Evolutionary conservation across 2,113 vertebrate genomes (phyloP), one percentile per base, ranked within the genome.

Genomic region (Pangasianodon hypophthalmus): DNA sequence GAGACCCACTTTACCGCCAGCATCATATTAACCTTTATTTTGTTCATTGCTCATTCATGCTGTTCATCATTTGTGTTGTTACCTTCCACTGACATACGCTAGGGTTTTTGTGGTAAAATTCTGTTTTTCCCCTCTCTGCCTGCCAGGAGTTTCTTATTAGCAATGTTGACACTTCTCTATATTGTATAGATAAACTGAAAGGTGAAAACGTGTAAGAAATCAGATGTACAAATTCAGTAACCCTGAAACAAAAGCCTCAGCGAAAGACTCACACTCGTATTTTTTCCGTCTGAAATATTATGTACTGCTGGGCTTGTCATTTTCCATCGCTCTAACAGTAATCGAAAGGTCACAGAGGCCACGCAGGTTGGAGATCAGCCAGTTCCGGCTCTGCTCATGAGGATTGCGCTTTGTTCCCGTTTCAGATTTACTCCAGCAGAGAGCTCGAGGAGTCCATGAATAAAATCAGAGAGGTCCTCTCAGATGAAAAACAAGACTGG

Each of bases 401-500:
- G 84, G 79, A 60, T 24, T 29, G 56, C 58, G 52, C 2, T 69
- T 11, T 60, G 88, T 46, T 32, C 26, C 77, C 58, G 11, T 89
- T 92, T 60, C 93, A 99, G 98, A 97, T 99, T 83, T 98, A 97
- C 95, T 98, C 98, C 81, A 97, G 97, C 95, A 95, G 98, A 93
- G 98, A 99, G 95, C 96, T 99, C 92, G 98, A 99, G 95, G 98
- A 99, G 93, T 97, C 97, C 10, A 95, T 99, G 95, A 96, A 97
- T 83, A 99, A 98, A 96, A 97, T 99, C 92, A 95, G 97, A 79
- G 98, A 99, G 89, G 97, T 98, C 69, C 96, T 99, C 87, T 98
- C 98, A 1, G 97, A 99, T 90, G 98, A 99, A 93, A 99, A 99
- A 93, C 96, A 96, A 29, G 98, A 99, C 93, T 99, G 98, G 98